Evolutionary conservation across 2,797 vertebrate species (phyloP).

Genomic region (Neopelma chrysocephalum): DNA sequence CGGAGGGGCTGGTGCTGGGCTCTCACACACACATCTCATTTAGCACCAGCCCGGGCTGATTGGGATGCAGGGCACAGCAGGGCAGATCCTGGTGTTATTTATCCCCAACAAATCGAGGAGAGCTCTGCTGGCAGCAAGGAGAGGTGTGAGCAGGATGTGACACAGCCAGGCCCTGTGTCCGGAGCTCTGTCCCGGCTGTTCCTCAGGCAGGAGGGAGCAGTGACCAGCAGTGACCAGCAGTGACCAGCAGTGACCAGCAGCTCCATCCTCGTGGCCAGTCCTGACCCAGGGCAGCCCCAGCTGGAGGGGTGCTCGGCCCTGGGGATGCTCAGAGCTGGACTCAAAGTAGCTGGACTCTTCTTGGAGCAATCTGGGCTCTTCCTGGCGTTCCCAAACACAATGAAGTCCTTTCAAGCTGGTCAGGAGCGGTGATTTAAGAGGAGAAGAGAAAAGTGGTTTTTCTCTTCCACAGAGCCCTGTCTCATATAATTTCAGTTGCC

Average conservation of each 20-base stretch:
- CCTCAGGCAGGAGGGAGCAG: rapidly evolving
- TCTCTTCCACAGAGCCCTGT: slow-evolving; percentile 31
- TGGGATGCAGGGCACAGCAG: background rate
- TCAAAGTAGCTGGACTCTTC: background rate
- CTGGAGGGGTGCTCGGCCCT: background rate
- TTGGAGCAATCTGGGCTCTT: background rate
- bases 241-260: background rate
- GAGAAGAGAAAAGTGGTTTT: slow-evolving; percentile 47
- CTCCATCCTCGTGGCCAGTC: background rate
- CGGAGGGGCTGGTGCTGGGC: background rate
- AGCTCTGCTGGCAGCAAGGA: rapidly evolving
- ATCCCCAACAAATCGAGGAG: background rate
- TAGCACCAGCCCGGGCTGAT: background rate
- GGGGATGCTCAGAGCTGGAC: rapidly evolving
- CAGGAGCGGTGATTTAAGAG: background rate
- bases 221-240: background rate
- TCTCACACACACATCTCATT: background rate
- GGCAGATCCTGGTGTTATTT: background rate
- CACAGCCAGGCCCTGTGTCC: background rate
- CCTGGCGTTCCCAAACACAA: background rate
- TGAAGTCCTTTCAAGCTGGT: background rate
- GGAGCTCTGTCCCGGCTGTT: rapidly evolving
- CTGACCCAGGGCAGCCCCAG: rapidly evolving
- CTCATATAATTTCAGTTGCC: slow-evolving; percentile 45
- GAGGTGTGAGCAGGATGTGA: background rate